These are phyloP conservation scores for Leptinotarsa undecemlineata DNA, from an alignment of 1,140 invertebrate genomes.

Conservation along the genomic window DNA sequence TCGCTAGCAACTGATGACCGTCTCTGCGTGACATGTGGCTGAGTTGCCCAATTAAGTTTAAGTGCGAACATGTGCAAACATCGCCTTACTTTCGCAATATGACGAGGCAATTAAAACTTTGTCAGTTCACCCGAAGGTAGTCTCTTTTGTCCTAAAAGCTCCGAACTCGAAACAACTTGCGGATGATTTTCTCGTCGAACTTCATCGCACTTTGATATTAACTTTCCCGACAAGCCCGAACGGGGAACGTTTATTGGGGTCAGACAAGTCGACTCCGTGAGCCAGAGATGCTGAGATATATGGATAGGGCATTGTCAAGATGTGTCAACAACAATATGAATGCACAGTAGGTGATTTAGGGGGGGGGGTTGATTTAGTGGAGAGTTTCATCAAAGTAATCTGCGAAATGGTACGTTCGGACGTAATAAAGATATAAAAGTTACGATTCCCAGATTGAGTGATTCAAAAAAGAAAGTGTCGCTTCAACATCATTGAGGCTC, in stretches of 20 bases:
- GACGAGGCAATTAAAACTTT: constrained; percentile 8
- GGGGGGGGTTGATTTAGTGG: too few species aligned
- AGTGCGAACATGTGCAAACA: constrained; percentile 7
- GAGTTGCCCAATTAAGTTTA: constrained; percentile 5
- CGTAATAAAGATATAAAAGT: too few species aligned
- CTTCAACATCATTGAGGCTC: too few species aligned
- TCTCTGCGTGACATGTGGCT: neutral
- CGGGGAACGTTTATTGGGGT: constrained; percentile 7
- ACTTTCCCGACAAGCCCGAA: neutral
- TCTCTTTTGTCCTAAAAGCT: constrained; percentile 8
- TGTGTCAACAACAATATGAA: constrained; percentile 1
- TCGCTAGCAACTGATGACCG: neutral
- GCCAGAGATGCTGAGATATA: constrained; percentile 1
- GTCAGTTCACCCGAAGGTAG: neutral
- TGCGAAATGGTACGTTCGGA: too few species aligned
- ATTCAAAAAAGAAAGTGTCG: too few species aligned
- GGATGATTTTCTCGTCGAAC: constrained; percentile 1
- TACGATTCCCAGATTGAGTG: too few species aligned
- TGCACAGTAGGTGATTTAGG: neutral
- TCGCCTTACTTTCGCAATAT: neutral
- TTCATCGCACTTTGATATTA: constrained; percentile 1
- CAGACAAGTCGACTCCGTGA: neutral
- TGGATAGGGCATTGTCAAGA: neutral
- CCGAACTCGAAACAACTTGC: neutral
- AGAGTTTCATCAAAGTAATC: too few species aligned